Evolutionary conservation across 2,797 vertebrate genomes (phyloP), one percentile per base, ranked within the genome.

Genomic region (Sebastes flavidus): DNA sequence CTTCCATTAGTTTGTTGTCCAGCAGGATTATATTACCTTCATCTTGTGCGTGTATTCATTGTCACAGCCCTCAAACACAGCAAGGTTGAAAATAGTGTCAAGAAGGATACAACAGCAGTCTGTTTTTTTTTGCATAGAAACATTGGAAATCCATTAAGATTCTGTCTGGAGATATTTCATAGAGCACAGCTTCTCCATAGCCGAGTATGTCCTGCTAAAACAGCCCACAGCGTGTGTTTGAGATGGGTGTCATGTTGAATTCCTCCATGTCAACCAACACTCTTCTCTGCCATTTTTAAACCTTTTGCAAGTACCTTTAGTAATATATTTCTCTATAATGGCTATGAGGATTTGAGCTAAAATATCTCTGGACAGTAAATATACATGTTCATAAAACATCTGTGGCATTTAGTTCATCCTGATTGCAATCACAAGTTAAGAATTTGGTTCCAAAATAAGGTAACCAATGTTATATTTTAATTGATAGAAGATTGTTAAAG

Each of bases 71-170:
- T 27, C 10, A 74, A 29, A 66, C 22, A 46, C 14, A 60, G 65
- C 20, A 56, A 56, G 49, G 11, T 67, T 27, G 24, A 14, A 65
- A 13, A 60, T 27, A 66, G 13, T 29, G 20, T 42, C 52, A 68
- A n/a, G 34, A 32, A 61, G n/a, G 24, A 66, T 36, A 58, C 20
- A 32, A 38, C 25, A 56, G 27, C 34, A 63, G 72, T n/a, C 27
- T 52, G 14, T 14, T 59, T 16, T 66, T 65, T 38, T 62, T 77
- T 36, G 25, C 27, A 63, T 63, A 36, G 25, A 74, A 82, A 78
- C 70, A 77, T 56, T 60, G 52, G 3, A 60, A 69, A 62, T 77
- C 67, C 72, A 81, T 82, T 76, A 76, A 18, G 7, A n/a, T 54
- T 72, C 20, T 63, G 11, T 38, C 13, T 78, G 42, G 59, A 67